These are phyloP conservation scores for Aporrectodea caliginosa DNA, from an alignment of 1,140 invertebrate species.

Conservation along the genomic window DNA sequence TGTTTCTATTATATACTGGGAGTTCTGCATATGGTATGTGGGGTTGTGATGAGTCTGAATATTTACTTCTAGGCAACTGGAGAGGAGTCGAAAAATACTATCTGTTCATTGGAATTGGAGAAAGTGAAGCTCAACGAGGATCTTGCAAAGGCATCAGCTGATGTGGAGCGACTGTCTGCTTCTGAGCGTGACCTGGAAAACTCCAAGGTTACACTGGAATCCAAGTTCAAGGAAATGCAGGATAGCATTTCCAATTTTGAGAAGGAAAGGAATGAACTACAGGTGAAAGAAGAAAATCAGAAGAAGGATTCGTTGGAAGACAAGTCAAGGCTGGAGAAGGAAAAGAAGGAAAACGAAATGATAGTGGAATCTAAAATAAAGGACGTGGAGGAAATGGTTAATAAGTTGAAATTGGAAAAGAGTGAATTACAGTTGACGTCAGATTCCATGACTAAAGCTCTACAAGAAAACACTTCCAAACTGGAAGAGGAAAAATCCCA, in stretches of 20 bases:
- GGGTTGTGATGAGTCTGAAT: too few species aligned
- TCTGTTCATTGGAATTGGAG: background rate
- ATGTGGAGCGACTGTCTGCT: background rate
- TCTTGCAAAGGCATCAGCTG: background rate
- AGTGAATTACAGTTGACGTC: too few species aligned
- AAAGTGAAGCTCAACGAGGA: background rate
- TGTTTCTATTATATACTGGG: too few species aligned
- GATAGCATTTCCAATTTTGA: constrained; percentile 24
- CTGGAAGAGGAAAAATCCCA: too few species aligned
- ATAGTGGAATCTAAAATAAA: background rate
- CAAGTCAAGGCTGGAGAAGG: background rate
- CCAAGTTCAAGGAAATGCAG: background rate
- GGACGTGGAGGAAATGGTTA: background rate
- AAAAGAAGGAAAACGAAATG: background rate
- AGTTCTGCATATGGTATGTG: too few species aligned
- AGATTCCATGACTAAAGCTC: too few species aligned
- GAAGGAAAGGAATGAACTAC: constrained; percentile 34
- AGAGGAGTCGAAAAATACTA: background rate
- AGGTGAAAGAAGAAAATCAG: constrained; percentile 34
- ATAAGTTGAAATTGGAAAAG: background rate
- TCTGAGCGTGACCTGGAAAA: background rate
- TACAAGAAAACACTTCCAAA: too few species aligned
- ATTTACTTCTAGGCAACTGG: background rate
- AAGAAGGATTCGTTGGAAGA: constrained; percentile 9
- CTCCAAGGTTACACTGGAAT: background rate